Base-by-base conservation (phyloP, 1,140 invertebrate species). In the Forficula auricularia region DNA sequence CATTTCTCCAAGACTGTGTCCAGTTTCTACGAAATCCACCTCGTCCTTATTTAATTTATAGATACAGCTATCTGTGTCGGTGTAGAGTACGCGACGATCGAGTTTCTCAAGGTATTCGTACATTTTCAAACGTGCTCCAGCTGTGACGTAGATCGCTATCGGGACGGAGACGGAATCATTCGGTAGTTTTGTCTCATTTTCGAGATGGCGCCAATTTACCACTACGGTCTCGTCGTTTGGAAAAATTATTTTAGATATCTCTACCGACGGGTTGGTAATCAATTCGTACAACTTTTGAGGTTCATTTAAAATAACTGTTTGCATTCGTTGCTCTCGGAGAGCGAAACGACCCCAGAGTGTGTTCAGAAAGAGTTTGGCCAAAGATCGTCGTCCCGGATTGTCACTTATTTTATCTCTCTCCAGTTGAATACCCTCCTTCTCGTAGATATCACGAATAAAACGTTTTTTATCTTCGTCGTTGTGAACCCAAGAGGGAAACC, bases 301-400 rank as follows among this genome's bases (percentile, higher is more conserved):
- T 12, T 22, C 3, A 30, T 7, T 40, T 30, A 40, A 13, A 2
- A 40, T 16, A 8, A 3, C 3, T 22, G 39, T 40, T 3, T 40
- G 39, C 10, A 12, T 19, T 12, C n/a, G 10, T 22, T 40, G 19
- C 19, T 22, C 19, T 4, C 19, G 15, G n/a, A n/a, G 30, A 3
- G 16, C 19, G 12, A 40, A 8, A n/a, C 16, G 12, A 7, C 19
- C 39, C 18, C 39, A 22, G 2, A 40, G 22, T 22, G 10, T n/a
- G 22, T 40, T 40, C 2, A 40, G 19, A 3, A 19, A 15, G n/a
- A 40, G 22, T 22, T 40, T 40, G n/a, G 20, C 19, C 22, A 40
- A 31, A n/a, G 8, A 12, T 12, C 22, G 15, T n/a, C 12, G 39
- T 10, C 16, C 39, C n/a, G 18, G 22, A 27, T 27, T 27, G 4